Evolutionary conservation across 2,797 vertebrate species (phyloP), one percentile per base, ranked within the genome.

Genomic region (Kryptopterus vitreolus): DNA sequence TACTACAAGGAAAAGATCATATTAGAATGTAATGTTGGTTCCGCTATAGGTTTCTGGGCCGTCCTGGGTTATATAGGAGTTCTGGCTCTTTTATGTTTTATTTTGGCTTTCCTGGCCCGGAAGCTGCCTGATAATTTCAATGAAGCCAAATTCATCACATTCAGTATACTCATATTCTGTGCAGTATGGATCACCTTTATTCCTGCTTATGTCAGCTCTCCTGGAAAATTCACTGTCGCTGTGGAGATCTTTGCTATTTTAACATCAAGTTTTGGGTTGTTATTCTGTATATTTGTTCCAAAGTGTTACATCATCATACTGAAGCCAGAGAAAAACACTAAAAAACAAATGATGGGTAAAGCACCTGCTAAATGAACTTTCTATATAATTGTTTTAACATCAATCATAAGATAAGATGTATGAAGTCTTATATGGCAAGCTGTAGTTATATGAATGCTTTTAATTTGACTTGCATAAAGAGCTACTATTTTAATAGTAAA

Each of bases 241-340:
- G 38, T 43, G 38, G 38, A 43, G 38, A 43, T 43, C 10, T 94
- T 94, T 91, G 91, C 92, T 0, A 93, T 93, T 70, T 63, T 92
- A 55, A 89, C 91, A 0, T 93, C 92, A 0, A 92, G 90, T 70
- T 93, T 88, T 83, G 92, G 90, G 2, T 82, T 94, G 0, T 87
- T 93, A 2, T 83, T 92, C 29, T 93, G 92, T 35, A 92, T 92
- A 72, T 93, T 93, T 83, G 1, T 88, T 43, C 38, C 38, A 43
- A 43, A 43, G 38, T 43, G 38, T 43, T 43, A 43, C 10, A 43
- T 43, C 0, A 43, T 43, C 8, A 43, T 43, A 43, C 3, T 43
- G 38, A 10, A 43, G 10, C 38, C 38, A 43, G 38, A 43, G 7
- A 43, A 43, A 43, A 43, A 43, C 38, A 43, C 8, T 43, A 43